A percentile compares a stretch with the other conserved stretches of the same genome.
phyloP scores from a whole-genome alignment of 2,113 vertebrate genomes.

The Sakesphorus luctuosus region DNA sequence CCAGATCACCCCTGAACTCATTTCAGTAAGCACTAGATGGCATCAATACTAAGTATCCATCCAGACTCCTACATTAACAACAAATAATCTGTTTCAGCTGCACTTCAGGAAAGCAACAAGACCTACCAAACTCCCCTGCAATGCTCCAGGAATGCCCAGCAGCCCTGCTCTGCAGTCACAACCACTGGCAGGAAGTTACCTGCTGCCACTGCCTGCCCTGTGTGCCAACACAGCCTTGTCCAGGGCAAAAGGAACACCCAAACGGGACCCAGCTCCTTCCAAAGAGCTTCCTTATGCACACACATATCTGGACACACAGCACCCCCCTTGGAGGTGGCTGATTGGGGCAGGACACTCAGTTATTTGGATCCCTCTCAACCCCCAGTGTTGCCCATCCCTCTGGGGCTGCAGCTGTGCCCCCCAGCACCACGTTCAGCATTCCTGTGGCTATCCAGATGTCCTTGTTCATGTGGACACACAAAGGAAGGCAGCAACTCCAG shows the following conservation, averaged over 20 bases:
- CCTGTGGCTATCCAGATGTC: not conserved
- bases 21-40: not conserved
- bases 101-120: not conserved
- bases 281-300: not conserved
- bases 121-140: too few species aligned
- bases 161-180: not conserved
- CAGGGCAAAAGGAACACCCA: not conserved
- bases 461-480: not conserved
- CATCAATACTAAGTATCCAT: not conserved
- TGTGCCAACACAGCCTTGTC: fast-evolving
- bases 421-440: fast-evolving
- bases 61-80: not conserved
- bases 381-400: not conserved
- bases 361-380: not conserved
- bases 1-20: not conserved
- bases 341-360: not conserved
- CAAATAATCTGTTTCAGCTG: not conserved
- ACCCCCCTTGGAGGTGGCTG: not conserved
- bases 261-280: not conserved
- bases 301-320: not conserved
- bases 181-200: not conserved
- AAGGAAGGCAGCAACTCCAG: not conserved
- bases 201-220: not conserved
- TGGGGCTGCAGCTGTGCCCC: not conserved
- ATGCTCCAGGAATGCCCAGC: fast-evolving